Base-by-base conservation (phyloP, 2,113 vertebrate genomes). In the Oriolus oriolus region DNA sequence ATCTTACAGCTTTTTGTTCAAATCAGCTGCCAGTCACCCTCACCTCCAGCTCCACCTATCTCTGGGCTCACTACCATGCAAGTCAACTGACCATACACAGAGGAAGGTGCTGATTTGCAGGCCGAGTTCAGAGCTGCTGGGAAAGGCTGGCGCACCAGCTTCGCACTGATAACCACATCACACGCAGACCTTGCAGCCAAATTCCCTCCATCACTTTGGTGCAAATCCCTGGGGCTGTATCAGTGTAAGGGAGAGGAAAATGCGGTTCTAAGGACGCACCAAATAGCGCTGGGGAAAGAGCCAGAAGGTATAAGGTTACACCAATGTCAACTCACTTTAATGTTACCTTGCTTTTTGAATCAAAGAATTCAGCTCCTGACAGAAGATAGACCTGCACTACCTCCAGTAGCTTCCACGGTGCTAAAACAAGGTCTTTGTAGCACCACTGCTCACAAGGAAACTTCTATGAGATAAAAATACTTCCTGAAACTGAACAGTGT, bases 401-500 rank as follows among this genome's bases (percentile, higher is more conserved):
- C 76, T 89, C 49, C 49, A 81, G 56, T 14, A 90, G 64, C 73
- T 90, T 94, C 84, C 9, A 12, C 0, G 0, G 54, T 90, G 59
- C 81, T 87, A 74, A 89, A 95, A 89, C 44, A 87, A 89, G 63
- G 78, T 81, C 71, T 95, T 87, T 12, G 1, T 81, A 81, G 70
- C 90, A 83, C 75, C 79, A 7, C 54, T 70, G 33, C 61, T 91
- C 59, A 61, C 42, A 60, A 86, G 87, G 44, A 90, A 79, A 84
- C 64, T 89, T 93, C 87, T 52, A 52, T 18, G 64, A 89, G 68
- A 90, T 78, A 93, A 93, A 96, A 93, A 94, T 71, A 93, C 63
- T 71, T 95, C 64, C 90, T 95, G 89, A 77, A 93, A 93, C 82
- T 84, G 88, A 94, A 94, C 54, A 94, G 49, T 92, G 84, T 70